Conservation (phyloP, 2,113 vertebrate species). For the Nerophis lumbriciformis region DNA sequence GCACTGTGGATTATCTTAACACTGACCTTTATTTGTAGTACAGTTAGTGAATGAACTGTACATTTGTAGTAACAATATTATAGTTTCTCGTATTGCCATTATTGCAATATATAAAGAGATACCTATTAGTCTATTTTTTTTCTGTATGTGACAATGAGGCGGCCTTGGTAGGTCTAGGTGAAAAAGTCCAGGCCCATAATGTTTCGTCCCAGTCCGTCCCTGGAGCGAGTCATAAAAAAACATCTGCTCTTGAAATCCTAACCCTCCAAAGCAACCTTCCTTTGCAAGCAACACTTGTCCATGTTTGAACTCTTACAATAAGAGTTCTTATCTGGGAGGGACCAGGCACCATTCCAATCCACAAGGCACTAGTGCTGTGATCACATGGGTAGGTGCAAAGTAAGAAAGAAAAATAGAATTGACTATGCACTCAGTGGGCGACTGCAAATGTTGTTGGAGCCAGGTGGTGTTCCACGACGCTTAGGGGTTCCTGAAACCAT, state of each 20-base stretch:
- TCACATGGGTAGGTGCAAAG: conserved; percentile 1
- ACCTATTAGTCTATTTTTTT: too few relatives aligned
- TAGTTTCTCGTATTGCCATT: too few relatives aligned
- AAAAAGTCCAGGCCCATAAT: too few relatives aligned
- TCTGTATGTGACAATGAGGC: too few relatives aligned
- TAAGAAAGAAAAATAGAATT: conserved; percentile 14
- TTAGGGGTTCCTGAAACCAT: conserved; percentile 24
- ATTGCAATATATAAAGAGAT: too few relatives aligned
- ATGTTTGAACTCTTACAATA: conserved; percentile 1
- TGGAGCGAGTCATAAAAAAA: not conserved
- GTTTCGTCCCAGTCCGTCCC: too few relatives aligned
- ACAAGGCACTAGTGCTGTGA: not conserved
- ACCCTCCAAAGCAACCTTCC: conserved; percentile 6
- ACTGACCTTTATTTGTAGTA: too few relatives aligned
- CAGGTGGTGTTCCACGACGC: conserved; percentile 15
- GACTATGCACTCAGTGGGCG: not conserved
- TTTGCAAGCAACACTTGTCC: conserved; percentile 2
- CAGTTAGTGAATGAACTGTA: too few relatives aligned
- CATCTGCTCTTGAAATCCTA: not conserved
- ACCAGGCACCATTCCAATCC: not conserved
- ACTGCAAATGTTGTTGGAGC: not conserved
- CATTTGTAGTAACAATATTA: too few relatives aligned
- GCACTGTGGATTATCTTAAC: too few relatives aligned
- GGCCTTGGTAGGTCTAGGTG: too few relatives aligned
- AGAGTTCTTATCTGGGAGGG: not conserved